These are phyloP conservation scores for Cebidichthys violaceus DNA, from an alignment of 2,113 vertebrate species.

Conservation along the genomic window DNA sequence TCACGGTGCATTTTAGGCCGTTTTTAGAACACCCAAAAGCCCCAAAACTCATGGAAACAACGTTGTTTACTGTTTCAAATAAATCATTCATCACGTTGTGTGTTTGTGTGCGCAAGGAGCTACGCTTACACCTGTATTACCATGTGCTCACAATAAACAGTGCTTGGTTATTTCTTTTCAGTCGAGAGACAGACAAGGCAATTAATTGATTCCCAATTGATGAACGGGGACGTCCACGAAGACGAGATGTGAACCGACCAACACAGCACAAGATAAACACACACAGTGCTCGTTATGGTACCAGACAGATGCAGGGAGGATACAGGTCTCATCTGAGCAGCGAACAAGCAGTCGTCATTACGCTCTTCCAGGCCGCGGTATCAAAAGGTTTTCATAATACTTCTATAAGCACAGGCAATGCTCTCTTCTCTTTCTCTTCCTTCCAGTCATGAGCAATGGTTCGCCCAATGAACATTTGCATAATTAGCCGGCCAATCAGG, in stretches of 20 bases:
- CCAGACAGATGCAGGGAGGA: constrained; percentile 33
- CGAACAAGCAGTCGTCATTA: constrained; percentile 48
- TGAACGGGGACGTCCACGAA: constrained; percentile 27
- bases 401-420: neutral
- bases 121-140: neutral
- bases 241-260: constrained; percentile 37
- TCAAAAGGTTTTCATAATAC: constrained; percentile 4
- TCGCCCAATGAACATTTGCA: neutral
- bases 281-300: constrained; percentile 57
- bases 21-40: constrained; percentile 29
- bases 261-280: constrained; percentile 6
- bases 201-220: constrained; percentile 59
- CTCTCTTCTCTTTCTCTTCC: neutral
- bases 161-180: constrained; percentile 28
- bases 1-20: constrained; percentile 18
- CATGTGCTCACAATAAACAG: neutral
- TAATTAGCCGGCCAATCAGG: neutral
- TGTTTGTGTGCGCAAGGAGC: neutral
- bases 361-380: constrained; percentile 26
- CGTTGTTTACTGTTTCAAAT: constrained; percentile 14
- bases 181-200: constrained; percentile 10
- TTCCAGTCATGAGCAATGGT: neutral
- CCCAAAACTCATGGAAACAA: constrained; percentile 15
- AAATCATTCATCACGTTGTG: constrained; percentile 56
- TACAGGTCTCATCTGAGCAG: constrained; percentile 48